phyloP scores from a whole-genome alignment of 2,888 invertebrate species.

The Eudasyphora cyanicolor region DNA sequence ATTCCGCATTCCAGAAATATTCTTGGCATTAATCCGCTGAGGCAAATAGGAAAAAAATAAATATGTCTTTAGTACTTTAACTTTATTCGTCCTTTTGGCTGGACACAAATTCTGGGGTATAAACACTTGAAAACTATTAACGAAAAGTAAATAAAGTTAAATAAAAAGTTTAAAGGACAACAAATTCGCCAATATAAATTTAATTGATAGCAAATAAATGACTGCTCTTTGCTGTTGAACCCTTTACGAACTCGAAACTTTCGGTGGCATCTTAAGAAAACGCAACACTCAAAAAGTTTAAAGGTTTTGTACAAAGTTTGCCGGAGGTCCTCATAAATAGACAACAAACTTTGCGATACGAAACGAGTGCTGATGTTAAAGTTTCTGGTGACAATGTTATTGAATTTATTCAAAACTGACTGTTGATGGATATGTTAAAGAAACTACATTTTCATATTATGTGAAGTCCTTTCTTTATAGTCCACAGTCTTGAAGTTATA shows the following conservation, averaged over 20 bases:
- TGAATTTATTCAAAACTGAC: no score
- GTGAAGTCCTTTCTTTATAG: no score
- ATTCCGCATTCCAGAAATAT: not conserved
- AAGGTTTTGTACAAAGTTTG: slow-evolving; percentile 4
- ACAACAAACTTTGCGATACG: not conserved
- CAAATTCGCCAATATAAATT: not conserved
- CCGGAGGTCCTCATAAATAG: not conserved
- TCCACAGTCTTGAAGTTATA: no score
- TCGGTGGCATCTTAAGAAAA: not conserved
- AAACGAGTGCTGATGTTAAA: no score
- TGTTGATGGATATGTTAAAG: no score
- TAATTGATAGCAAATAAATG: slow-evolving; percentile 24
- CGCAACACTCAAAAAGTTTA: slow-evolving; percentile 13
- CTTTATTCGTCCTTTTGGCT: not conserved
- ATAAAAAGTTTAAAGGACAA: not conserved
- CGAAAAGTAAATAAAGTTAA: not conserved
- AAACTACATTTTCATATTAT: no score
- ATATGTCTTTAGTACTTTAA: not conserved
- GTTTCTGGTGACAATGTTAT: no score
- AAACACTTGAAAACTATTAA: not conserved
- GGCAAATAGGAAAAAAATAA: not conserved
- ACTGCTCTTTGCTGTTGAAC: not conserved
- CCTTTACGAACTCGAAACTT: not conserved
- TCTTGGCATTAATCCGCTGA: not conserved
- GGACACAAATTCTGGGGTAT: not conserved